These are phyloP conservation scores for Podarcis lilfordi DNA, from an alignment of 2,797 vertebrate genomes.

Conservation along the genomic window DNA sequence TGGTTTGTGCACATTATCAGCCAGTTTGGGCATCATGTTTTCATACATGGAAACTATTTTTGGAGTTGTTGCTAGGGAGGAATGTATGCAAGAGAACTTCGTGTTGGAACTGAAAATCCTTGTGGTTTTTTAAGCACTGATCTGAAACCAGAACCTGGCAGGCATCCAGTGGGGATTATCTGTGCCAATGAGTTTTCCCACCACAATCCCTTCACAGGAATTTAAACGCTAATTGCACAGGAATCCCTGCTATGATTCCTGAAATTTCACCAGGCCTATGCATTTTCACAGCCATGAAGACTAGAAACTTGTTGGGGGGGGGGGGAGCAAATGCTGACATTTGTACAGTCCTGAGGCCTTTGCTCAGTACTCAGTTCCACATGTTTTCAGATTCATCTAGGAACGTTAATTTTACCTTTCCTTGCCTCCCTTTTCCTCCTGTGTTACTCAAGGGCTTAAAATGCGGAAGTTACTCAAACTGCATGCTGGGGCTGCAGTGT, in stretches of 20 bases:
- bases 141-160: neutral
- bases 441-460: neutral
- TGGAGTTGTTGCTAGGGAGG: neutral
- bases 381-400: no score
- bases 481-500: neutral
- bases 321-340: neutral
- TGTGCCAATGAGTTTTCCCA: neutral
- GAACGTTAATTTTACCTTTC: neutral
- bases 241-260: neutral
- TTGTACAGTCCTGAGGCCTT: neutral
- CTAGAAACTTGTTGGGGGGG: neutral
- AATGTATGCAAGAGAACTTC: neutral
- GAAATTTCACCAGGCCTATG: neutral
- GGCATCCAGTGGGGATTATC: neutral
- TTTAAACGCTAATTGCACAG: neutral
- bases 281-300: neutral
- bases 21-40: neutral
- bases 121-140: neutral
- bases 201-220: neutral
- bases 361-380: no score
- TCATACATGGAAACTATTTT: neutral
- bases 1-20: neutral
- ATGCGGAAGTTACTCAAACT: neutral
- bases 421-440: neutral
- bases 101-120: neutral